Evolutionary conservation across 2,888 invertebrate species (phyloP).

Genomic region (Macaria notata): DNA sequence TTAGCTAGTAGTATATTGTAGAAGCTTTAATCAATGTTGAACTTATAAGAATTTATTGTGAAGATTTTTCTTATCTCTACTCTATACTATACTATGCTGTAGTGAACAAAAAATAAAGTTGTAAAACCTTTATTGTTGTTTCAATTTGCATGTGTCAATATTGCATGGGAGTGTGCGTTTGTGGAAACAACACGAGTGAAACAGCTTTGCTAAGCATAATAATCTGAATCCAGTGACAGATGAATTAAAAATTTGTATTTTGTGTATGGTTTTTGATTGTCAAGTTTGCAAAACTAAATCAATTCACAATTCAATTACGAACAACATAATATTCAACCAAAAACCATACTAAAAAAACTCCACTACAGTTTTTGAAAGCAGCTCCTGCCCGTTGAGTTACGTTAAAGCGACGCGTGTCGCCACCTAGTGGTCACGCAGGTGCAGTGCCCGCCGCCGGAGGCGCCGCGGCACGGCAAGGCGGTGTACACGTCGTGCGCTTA

Average conservation of each 20-base stretch:
- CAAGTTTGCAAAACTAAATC: too few relatives aligned
- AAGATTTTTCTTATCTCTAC: conserved; percentile 66
- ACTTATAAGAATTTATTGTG: conserved; percentile 60
- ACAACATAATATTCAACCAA: too few relatives aligned
- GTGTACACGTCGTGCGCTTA: conserved; percentile 96
- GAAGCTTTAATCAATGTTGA: conserved; percentile 66
- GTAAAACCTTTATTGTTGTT: conserved; percentile 57
- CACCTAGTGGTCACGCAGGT: conserved; percentile 93
- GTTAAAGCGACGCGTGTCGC: conserved; percentile 76
- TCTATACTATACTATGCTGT: conserved; percentile 68
- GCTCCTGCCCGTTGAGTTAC: conserved; percentile 44
- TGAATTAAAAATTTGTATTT: too few relatives aligned
- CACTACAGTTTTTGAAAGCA: conserved; percentile 23
- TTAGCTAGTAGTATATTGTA: conserved; percentile 61
- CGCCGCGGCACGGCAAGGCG: conserved; percentile 95
- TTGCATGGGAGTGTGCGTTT: conserved; percentile 26
- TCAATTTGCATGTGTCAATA: conserved; percentile 47
- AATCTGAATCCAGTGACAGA: too few relatives aligned
- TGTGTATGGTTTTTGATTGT: too few relatives aligned
- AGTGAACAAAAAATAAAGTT: conserved; percentile 67
- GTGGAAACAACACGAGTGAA: neutral
- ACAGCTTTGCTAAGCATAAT: too few relatives aligned
- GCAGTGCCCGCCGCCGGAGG: conserved; percentile 95
- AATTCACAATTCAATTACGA: too few relatives aligned
- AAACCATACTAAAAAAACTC: too few relatives aligned